These are phyloP conservation scores for Pterophyllum scalare DNA, from an alignment of 2,113 vertebrate genomes.

Conservation along the genomic window DNA sequence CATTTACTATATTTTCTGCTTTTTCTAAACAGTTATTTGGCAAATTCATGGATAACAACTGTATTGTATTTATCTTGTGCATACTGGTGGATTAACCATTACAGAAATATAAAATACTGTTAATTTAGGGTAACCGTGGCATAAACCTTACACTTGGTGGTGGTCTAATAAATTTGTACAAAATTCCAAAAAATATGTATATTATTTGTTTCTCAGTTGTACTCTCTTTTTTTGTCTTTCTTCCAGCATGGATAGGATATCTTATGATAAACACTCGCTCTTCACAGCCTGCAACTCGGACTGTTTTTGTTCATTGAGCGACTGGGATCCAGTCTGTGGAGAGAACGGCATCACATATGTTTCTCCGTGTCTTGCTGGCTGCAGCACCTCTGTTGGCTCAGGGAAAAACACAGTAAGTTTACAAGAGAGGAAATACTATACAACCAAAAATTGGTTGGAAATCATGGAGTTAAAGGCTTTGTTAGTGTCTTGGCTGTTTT, in stretches of 20 bases:
- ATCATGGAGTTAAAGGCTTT: neutral
- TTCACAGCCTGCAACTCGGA: slow-evolving; percentile 82
- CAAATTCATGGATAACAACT: too few relatives aligned
- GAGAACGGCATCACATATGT: slow-evolving; percentile 86
- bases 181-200: neutral
- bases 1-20: too few relatives aligned
- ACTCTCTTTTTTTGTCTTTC: neutral
- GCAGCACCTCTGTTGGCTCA: slow-evolving; percentile 80
- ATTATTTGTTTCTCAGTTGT: neutral
- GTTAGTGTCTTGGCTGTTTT: neutral
- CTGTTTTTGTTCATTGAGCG: slow-evolving; percentile 82
- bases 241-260: slow-evolving; percentile 58
- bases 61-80: too few relatives aligned
- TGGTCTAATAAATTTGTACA: neutral
- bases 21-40: too few relatives aligned
- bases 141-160: too few relatives aligned
- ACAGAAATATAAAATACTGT: too few relatives aligned
- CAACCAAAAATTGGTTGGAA: neutral
- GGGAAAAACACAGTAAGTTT: slow-evolving; percentile 84
- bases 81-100: too few relatives aligned
- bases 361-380: slow-evolving; percentile 93
- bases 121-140: too few relatives aligned
- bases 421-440: neutral
- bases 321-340: slow-evolving; percentile 93
- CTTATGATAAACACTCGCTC: slow-evolving; percentile 65